Conservation (phyloP, 2,113 vertebrate genomes). For the Oryzias javanicus region DNA sequence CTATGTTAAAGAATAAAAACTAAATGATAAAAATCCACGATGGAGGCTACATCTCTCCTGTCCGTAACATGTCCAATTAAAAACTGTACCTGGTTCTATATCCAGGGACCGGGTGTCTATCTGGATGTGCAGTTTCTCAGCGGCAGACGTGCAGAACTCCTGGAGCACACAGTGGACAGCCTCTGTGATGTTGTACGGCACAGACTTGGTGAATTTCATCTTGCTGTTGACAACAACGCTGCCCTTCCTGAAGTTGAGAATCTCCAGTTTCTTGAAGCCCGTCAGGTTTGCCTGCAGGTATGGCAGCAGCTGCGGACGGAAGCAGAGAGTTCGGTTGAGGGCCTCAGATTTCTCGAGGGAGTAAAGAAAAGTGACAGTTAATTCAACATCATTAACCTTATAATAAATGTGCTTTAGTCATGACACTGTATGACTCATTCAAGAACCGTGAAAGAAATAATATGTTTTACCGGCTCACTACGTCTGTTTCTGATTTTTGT, state of each 20-base stretch:
- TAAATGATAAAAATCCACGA: too few relatives aligned
- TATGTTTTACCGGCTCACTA: too few relatives aligned
- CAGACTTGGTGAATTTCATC: conserved; percentile 81
- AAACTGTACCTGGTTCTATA: conserved; percentile 60
- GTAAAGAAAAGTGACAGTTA: too few relatives aligned
- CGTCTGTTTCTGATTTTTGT: too few relatives aligned
- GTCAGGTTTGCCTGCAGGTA: conserved; percentile 89
- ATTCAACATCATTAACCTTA: too few relatives aligned
- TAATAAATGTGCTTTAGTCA: too few relatives aligned
- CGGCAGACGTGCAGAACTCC: conserved; percentile 81
- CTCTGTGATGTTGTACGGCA: conserved; percentile 88
- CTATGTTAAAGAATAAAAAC: too few relatives aligned
- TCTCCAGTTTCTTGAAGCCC: conserved; percentile 91
- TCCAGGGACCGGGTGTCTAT: conserved; percentile 89
- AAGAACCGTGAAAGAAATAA: too few relatives aligned
- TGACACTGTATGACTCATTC: too few relatives aligned
- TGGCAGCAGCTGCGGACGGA: conserved; percentile 83
- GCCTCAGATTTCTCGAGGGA: too few relatives aligned
- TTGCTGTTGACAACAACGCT: conserved; percentile 93
- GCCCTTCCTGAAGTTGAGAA: conserved; percentile 89
- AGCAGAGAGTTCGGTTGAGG: not conserved
- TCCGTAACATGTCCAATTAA: not conserved
- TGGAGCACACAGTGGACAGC: conserved; percentile 85
- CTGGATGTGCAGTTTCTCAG: conserved; percentile 78
- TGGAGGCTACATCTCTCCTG: too few relatives aligned